These are phyloP conservation scores for Oncopodura yosiiana DNA, from an alignment of 1,140 invertebrate species.

Conservation along the genomic window DNA sequence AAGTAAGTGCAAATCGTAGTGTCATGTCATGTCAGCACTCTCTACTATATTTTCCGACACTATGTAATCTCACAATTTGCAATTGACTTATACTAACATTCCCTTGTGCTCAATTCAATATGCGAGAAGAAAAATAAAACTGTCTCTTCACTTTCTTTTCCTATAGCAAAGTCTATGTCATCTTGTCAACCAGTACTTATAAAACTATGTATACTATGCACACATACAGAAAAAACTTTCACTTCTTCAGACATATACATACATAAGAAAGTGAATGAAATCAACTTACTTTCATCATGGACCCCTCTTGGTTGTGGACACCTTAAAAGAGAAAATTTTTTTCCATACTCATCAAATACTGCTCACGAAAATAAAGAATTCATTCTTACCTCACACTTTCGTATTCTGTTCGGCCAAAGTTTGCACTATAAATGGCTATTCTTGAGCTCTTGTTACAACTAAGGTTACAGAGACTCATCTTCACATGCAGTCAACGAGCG, in stretches of 20 bases:
- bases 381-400: too few species aligned
- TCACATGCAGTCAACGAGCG: constrained; percentile 80
- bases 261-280: not conserved
- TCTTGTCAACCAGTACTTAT: not conserved
- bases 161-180: not conserved
- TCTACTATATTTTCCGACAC: too few species aligned
- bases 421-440: constrained; percentile 80
- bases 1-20: not conserved
- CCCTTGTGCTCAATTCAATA: too few species aligned
- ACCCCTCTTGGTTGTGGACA: constrained; percentile 76
- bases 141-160: not conserved
- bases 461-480: constrained; percentile 69
- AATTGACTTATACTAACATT: too few species aligned
- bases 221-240: not conserved
- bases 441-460: constrained; percentile 69
- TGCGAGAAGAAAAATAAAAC: not conserved
- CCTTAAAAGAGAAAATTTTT: too few species aligned
- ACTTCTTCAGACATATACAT: not conserved
- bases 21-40: not conserved
- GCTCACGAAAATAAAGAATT: too few species aligned
- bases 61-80: too few species aligned
- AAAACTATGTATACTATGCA: not conserved
- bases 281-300: constrained; percentile 70
- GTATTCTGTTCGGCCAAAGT: constrained; percentile 75
- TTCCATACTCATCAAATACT: too few species aligned